A percentile compares a stretch with the other conserved stretches of the same genome.
These are phyloP conservation scores for Sminthurinus signatus DNA, from an alignment of 1,140 invertebrate species.

Conservation along the genomic window DNA sequence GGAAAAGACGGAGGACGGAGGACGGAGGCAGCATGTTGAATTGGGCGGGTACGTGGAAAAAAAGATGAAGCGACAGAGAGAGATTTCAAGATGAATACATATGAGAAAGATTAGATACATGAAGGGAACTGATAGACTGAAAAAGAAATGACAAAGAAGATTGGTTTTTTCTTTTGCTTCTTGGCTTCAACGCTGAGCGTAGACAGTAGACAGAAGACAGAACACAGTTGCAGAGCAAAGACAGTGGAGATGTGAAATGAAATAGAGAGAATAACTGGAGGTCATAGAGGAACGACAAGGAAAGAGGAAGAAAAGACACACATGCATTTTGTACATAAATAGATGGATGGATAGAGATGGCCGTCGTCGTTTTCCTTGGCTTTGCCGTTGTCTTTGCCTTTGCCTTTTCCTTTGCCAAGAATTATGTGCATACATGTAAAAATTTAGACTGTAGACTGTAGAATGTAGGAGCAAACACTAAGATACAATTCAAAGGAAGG, in stretches of 20 bases:
- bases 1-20: no score
- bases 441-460: no score
- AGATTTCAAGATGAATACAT: slow-evolving; percentile 2
- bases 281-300: not conserved
- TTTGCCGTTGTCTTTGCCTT: no score
- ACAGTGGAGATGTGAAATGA: not conserved
- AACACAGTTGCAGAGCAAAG: no score
- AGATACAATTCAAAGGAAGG: no score
- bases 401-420: no score
- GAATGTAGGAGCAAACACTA: no score
- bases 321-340: not conserved
- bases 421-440: no score
- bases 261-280: not conserved
- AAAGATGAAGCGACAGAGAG: not conserved
- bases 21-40: not conserved
- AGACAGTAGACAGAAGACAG: no score
- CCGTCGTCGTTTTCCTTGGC: no score
- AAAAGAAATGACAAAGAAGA: slow-evolving; percentile 12
- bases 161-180: not conserved
- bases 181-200: no score
- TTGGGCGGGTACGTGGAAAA: not conserved
- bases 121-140: slow-evolving; percentile 8
- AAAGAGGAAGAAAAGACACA: not conserved
- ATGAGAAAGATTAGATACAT: not conserved
- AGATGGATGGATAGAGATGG: no score